Evolutionary conservation across 2,797 vertebrate species (phyloP).

Genomic region (Sebastes melanostomus): DNA sequence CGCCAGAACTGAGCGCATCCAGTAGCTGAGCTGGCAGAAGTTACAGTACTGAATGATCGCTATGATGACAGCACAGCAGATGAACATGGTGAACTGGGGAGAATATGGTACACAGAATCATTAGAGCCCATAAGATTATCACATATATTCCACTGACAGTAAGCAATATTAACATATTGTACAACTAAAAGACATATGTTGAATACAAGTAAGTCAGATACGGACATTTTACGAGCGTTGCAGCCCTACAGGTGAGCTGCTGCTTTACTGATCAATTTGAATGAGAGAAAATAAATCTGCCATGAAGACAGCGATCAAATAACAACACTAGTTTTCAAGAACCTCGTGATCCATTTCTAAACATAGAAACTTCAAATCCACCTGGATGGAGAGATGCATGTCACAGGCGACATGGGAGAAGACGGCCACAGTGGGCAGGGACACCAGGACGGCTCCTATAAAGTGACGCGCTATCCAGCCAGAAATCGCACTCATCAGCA

Average conservation of each 20-base stretch:
- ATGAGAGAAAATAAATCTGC: not conserved
- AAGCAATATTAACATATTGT: not conserved
- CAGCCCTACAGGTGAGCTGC: not conserved
- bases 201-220: not conserved
- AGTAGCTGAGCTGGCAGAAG: conserved; percentile 99
- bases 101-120: not conserved
- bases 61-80: conserved; percentile 92
- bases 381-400: conserved; percentile 89
- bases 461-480: conserved; percentile 93
- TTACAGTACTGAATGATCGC: conserved; percentile 97
- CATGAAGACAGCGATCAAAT: not conserved
- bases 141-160: not conserved
- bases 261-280: not conserved
- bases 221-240: not conserved
- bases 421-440: conserved; percentile 89
- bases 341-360: not conserved
- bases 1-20: conserved; percentile 94
- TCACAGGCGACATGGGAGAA: conserved; percentile 91
- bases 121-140: not conserved
- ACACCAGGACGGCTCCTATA: conserved; percentile 91
- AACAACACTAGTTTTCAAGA: not conserved
- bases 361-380: conserved; percentile 58
- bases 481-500: conserved; percentile 86
- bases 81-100: conserved; percentile 90
- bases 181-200: not conserved